Evolutionary conservation across 2,888 invertebrate genomes (phyloP).

Genomic region (Eilema depressum): DNA sequence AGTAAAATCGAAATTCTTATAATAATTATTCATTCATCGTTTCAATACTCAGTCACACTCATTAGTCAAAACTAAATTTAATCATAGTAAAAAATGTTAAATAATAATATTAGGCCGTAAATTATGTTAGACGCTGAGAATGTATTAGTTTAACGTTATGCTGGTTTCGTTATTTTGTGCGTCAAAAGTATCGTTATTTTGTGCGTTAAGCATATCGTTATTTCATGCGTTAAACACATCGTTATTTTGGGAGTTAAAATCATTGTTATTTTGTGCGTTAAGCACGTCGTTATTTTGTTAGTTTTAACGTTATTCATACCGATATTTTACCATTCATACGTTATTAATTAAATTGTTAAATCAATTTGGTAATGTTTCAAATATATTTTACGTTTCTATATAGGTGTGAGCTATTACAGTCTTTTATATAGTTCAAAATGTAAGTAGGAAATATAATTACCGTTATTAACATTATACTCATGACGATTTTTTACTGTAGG

Average conservation of each 20-base stretch:
- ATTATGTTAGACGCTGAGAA: background rate
- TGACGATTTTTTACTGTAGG: background rate
- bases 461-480: background rate
- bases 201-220: too few relatives aligned
- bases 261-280: background rate
- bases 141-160: background rate
- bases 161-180: background rate
- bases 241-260: background rate
- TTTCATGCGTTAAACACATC: background rate
- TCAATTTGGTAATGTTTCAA: background rate
- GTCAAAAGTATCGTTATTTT: background rate
- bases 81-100: too few relatives aligned
- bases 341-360: background rate
- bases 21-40: background rate
- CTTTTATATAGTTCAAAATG: background rate
- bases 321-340: too few relatives aligned
- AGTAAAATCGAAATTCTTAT: conserved; percentile 1
- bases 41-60: background rate
- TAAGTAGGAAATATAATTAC: background rate
- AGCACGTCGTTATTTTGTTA: background rate
- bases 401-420: background rate
- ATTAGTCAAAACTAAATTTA: too few relatives aligned
- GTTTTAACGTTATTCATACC: background rate
- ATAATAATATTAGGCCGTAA: background rate
- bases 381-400: background rate